Conservation (phyloP, 2,888 invertebrate species). For the Pinctada fucata region DNA sequence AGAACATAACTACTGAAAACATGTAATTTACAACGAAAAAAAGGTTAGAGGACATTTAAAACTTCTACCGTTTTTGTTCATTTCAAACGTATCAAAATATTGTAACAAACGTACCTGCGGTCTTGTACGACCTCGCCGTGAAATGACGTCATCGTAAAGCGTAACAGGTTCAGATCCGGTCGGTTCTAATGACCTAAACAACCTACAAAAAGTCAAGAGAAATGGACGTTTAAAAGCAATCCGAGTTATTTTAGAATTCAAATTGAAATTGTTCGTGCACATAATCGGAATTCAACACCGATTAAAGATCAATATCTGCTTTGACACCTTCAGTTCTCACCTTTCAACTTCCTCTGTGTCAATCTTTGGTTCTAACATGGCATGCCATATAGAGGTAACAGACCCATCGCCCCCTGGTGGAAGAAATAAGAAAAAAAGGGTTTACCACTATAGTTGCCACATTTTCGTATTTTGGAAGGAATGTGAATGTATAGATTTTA, state of each 20-base stretch:
- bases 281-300: too few species aligned
- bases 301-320: too few species aligned
- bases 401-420: slow-evolving; percentile 40
- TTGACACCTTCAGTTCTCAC: slow-evolving; percentile 43
- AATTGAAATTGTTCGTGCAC: too few species aligned
- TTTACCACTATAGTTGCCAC: too few species aligned
- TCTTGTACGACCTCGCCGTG: slow-evolving; percentile 61
- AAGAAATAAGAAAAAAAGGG: neutral
- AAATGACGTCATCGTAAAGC: slow-evolving; percentile 63
- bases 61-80: too few species aligned
- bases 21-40: too few species aligned
- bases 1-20: too few species aligned
- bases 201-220: slow-evolving; percentile 29
- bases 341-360: slow-evolving; percentile 71
- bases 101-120: slow-evolving; percentile 55
- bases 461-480: too few species aligned
- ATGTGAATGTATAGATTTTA: too few species aligned
- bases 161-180: slow-evolving; percentile 56
- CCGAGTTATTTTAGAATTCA: too few species aligned
- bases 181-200: slow-evolving; percentile 45
- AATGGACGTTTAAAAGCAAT: neutral
- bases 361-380: slow-evolving; percentile 67
- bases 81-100: too few species aligned
- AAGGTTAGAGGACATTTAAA: too few species aligned
- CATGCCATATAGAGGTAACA: slow-evolving; percentile 67